These are phyloP conservation scores for Notospermus geniculatus DNA, from an alignment of 1,140 invertebrate species.

Conservation along the genomic window DNA sequence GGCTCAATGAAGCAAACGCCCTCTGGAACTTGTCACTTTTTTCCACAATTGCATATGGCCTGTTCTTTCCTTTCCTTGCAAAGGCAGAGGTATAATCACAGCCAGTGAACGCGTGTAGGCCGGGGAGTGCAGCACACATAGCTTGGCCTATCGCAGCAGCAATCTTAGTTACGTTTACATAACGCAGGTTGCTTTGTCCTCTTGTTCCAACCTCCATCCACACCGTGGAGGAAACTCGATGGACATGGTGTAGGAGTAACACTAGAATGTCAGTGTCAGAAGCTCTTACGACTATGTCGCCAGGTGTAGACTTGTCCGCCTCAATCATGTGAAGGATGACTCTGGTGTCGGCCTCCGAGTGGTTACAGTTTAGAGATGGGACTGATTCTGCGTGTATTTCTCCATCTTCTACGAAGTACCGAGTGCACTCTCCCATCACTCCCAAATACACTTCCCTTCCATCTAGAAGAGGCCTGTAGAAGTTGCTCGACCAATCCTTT, in stretches of 20 bases:
- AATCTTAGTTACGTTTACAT: no score
- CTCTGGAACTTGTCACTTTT: background rate
- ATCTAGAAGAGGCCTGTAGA: background rate
- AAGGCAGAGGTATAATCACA: no score
- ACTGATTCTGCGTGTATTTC: conserved; percentile 6
- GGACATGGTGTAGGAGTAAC: conserved; percentile 3
- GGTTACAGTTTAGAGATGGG: conserved; percentile 5
- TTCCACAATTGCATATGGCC: background rate
- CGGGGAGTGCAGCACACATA: conserved; percentile 5
- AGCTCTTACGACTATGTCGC: no score
- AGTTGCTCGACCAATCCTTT: conserved; percentile 5
- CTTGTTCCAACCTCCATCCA: no score
- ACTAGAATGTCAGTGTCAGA: conserved; percentile 3
- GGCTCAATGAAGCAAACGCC: background rate
- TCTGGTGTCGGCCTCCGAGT: background rate
- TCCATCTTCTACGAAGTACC: background rate
- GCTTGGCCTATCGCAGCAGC: background rate
- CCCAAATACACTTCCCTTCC: no score
- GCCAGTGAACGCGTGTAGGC: background rate
- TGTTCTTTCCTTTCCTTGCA: no score
- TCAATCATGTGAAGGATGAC: conserved; percentile 6
- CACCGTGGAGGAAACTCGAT: no score
- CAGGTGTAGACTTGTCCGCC: background rate
- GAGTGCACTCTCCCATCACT: no score
- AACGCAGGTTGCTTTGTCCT: no score